Evolutionary conservation across 2,113 vertebrate genomes (phyloP).

Genomic region (Podilymbus podiceps): DNA sequence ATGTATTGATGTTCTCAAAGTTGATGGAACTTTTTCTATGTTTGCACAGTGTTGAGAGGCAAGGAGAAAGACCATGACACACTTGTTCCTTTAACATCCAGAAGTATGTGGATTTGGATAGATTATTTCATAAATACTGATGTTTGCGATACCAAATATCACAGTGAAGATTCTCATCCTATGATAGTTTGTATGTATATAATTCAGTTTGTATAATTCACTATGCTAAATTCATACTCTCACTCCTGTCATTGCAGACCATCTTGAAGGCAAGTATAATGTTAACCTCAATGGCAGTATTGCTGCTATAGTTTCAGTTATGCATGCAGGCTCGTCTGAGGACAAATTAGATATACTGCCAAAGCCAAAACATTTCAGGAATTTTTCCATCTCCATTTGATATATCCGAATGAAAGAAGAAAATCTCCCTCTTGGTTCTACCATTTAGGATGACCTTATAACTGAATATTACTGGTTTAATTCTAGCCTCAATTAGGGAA

Average conservation of each 20-base stretch:
- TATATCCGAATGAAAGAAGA: conserved; percentile 1
- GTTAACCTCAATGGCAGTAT: neutral
- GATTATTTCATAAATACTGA: neutral
- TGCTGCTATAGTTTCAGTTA: neutral
- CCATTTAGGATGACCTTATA: conserved; percentile 2
- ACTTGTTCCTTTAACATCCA: neutral
- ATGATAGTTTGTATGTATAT: neutral
- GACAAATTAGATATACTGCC: conserved; percentile 9
- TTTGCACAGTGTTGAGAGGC: neutral
- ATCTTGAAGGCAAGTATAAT: neutral
- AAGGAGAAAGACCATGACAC: neutral
- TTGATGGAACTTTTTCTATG: neutral
- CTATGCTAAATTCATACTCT: neutral
- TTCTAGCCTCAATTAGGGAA: neutral
- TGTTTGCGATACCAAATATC: neutral
- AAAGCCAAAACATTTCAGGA: conserved; percentile 51
- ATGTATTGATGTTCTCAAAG: neutral
- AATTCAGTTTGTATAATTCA: neutral
- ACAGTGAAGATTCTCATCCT: neutral
- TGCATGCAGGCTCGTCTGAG: conserved; percentile 10
- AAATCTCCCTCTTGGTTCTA: neutral
- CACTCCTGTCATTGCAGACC: neutral
- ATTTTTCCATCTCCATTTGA: conserved; percentile 17
- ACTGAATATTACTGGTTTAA: neutral
- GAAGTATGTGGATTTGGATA: neutral